phyloP scores from a whole-genome alignment of 2,797 vertebrate species.

The Simalia tracyae region DNA sequence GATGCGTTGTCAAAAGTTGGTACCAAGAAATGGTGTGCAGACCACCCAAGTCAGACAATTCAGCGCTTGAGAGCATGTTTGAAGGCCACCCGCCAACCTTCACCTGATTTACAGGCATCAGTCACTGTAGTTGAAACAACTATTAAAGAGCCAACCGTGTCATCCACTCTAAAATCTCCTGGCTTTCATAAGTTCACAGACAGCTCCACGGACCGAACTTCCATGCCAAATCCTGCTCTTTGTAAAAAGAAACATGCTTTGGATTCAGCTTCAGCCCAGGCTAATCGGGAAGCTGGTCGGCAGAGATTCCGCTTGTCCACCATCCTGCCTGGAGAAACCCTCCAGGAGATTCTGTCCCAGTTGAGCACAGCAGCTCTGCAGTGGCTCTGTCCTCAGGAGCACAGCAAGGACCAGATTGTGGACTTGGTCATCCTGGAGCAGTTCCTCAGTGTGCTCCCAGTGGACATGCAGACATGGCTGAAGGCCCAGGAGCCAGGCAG shows the following conservation, averaged over 20 bases:
- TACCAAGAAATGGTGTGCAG: not conserved
- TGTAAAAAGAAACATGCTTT: not conserved
- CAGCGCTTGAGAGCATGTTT: conserved; percentile 23
- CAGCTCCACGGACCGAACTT: not conserved
- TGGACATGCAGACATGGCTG: conserved; percentile 48
- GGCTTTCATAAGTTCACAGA: not conserved
- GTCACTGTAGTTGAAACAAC: not conserved
- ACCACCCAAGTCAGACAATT: conserved; percentile 17
- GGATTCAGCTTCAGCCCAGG: not conserved
- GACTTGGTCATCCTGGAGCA: conserved; percentile 51
- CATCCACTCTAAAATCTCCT: not conserved
- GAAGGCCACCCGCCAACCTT: not conserved
- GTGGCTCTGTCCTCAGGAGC: conserved; percentile 14
- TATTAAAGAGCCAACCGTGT: not conserved
- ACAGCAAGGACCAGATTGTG: conserved; percentile 22
- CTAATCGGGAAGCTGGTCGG: not conserved
- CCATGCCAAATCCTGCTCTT: no score
- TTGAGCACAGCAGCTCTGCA: not conserved
- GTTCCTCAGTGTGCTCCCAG: conserved; percentile 62
- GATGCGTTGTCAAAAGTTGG: not conserved
- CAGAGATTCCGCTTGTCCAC: not conserved
- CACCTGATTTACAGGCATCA: not conserved
- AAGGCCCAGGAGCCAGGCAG: conserved; percentile 8
- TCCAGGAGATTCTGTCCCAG: not conserved
- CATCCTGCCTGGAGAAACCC: not conserved